phyloP scores from a whole-genome alignment of 2,888 invertebrate species.

The Odontothrips loti region DNA sequence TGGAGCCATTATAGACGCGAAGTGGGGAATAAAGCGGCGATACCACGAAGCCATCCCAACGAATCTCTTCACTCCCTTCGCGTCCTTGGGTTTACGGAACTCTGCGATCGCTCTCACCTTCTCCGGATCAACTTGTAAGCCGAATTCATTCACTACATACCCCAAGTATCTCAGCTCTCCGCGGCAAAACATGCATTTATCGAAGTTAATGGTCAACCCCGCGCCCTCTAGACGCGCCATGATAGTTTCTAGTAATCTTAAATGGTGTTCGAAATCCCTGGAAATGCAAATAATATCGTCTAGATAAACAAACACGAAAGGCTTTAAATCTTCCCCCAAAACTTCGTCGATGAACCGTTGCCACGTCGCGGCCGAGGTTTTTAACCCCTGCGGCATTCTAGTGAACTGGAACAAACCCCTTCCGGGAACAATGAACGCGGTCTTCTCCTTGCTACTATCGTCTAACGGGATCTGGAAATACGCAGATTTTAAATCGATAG shows the following conservation, averaged over 20 bases:
- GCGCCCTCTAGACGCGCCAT: neutral
- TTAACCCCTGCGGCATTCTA: conserved; percentile 38
- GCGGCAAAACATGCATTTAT: conserved; percentile 30
- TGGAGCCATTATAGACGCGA: conserved; percentile 36
- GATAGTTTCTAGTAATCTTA: conserved; percentile 7
- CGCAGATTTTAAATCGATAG: neutral
- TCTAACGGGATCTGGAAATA: conserved; percentile 37
- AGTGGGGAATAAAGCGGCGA: conserved; percentile 39
- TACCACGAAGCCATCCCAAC: conserved; percentile 36
- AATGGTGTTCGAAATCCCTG: conserved; percentile 31
- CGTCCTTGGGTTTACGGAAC: conserved; percentile 11
- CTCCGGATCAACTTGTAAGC: conserved; percentile 30
- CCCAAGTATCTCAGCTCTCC: conserved; percentile 29
- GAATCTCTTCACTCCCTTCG: conserved; percentile 29
- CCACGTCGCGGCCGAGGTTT: neutral
- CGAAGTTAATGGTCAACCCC: conserved; percentile 28
- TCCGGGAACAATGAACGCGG: conserved; percentile 27
- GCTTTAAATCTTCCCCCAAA: conserved; percentile 36
- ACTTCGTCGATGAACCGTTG: conserved; percentile 36
- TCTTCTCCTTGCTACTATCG: neutral
- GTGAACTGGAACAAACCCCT: conserved; percentile 35
- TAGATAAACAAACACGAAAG: conserved; percentile 35
- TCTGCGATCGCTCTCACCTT: conserved; percentile 27
- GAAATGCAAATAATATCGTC: conserved; percentile 36
- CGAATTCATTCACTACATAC: conserved; percentile 29